Evolutionary conservation across 2,888 invertebrate genomes (phyloP).

Genomic region (Chesias legatella): DNA sequence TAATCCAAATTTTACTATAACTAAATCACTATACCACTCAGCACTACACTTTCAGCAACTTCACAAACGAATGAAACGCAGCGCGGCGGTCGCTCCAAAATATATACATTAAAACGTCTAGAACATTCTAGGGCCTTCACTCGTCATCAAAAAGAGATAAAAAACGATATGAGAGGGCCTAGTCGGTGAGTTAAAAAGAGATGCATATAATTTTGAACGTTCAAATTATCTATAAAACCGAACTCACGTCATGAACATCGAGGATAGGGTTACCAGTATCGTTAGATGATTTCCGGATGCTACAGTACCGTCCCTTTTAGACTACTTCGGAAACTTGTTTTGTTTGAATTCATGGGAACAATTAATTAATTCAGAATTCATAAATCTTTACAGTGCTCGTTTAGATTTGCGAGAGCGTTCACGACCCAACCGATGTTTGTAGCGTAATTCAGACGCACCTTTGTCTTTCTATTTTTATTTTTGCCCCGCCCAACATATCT

Average conservation of each 20-base stretch:
- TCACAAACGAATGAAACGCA: conserved; percentile 78
- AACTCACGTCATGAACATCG: conserved; percentile 41
- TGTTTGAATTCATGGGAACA: too few species aligned
- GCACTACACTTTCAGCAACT: conserved; percentile 63
- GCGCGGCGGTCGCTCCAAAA: conserved; percentile 79
- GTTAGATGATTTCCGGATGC: not conserved
- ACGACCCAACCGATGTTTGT: too few species aligned
- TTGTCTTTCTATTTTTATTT: too few species aligned
- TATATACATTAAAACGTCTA: conserved; percentile 84
- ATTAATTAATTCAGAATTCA: too few species aligned
- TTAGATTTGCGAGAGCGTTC: too few species aligned
- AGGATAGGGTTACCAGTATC: conserved; percentile 4
- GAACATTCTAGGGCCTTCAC: conserved; percentile 84
- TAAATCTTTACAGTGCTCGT: too few species aligned
- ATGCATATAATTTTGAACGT: conserved; percentile 61
- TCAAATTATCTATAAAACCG: conserved; percentile 42
- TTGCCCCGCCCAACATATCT: too few species aligned
- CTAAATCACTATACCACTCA: conserved; percentile 62
- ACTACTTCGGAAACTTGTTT: too few species aligned
- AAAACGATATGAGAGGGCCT: conserved; percentile 23
- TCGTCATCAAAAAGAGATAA: conserved; percentile 50
- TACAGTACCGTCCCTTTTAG: too few species aligned
- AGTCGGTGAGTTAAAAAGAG: conserved; percentile 49
- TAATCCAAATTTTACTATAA: conserved; percentile 43
- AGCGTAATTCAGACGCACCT: too few species aligned